Percentiles rank a stretch among this genome's conserved stretches.
Evolutionary conservation across 2,113 vertebrate species (phyloP).

Genomic region (Oncorhynchus tshawytscha): DNA sequence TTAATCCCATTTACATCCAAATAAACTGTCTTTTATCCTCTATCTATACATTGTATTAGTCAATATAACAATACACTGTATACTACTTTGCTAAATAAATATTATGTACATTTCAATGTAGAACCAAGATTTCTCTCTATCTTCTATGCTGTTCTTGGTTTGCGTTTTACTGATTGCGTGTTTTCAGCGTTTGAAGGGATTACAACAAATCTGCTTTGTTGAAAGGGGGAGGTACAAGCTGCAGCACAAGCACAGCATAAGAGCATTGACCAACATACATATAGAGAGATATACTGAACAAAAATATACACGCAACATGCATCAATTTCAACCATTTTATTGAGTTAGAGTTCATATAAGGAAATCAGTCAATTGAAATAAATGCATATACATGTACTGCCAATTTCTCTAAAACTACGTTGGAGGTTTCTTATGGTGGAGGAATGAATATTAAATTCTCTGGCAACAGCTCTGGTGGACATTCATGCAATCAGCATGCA

Average conservation of each 20-base stretch:
- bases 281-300: too few relatives aligned
- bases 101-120: neutral
- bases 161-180: conserved; percentile 28
- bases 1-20: conserved; percentile 60
- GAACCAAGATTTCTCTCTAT: neutral
- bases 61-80: conserved; percentile 16
- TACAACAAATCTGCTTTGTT: conserved; percentile 33
- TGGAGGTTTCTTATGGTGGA: too few relatives aligned
- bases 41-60: neutral
- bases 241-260: neutral
- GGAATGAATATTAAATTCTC: too few relatives aligned
- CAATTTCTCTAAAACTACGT: too few relatives aligned
- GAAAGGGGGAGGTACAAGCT: conserved; percentile 37
- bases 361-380: too few relatives aligned
- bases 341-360: too few relatives aligned
- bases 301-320: too few relatives aligned
- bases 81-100: neutral
- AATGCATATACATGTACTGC: too few relatives aligned
- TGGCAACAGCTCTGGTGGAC: too few relatives aligned
- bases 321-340: too few relatives aligned
- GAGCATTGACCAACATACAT: too few relatives aligned
- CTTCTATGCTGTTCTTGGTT: neutral
- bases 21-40: conserved; percentile 25
- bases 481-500: too few relatives aligned
- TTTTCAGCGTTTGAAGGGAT: conserved; percentile 43